Evolutionary conservation across 2,888 invertebrate species (phyloP).

Genomic region (Parnassius orleans): DNA sequence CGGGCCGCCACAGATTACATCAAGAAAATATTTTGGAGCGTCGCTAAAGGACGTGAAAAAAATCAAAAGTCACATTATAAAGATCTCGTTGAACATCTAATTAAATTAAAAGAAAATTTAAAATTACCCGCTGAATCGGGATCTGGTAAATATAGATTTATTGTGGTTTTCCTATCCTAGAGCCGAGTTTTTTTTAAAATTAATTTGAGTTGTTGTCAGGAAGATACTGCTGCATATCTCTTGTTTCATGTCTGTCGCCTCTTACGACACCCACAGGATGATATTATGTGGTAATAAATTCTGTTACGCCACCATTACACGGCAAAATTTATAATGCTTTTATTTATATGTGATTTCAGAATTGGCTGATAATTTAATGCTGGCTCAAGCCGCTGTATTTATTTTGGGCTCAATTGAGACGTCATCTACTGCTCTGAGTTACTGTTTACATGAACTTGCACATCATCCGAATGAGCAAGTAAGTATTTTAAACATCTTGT

Average conservation of each 20-base stretch:
- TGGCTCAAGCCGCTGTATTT: slow-evolving; percentile 64
- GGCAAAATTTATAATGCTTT: neutral
- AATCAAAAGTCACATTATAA: slow-evolving; percentile 40
- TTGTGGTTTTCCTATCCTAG: too few species aligned
- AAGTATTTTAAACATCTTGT: slow-evolving; percentile 6
- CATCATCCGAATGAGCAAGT: slow-evolving; percentile 60
- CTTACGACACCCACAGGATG: too few species aligned
- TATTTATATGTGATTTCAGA: slow-evolving; percentile 37
- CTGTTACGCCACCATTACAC: too few species aligned
- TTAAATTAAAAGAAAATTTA: slow-evolving; percentile 55
- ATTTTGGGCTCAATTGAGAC: slow-evolving; percentile 64
- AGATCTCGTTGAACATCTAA: slow-evolving; percentile 59
- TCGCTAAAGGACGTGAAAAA: slow-evolving; percentile 50
- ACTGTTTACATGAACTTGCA: slow-evolving; percentile 56
- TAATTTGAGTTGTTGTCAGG: too few species aligned
- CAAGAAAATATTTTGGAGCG: slow-evolving; percentile 52
- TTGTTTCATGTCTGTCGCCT: too few species aligned
- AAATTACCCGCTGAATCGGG: slow-evolving; percentile 51
- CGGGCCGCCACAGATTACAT: slow-evolving; percentile 52
- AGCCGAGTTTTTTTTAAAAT: too few species aligned
- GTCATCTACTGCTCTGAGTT: slow-evolving; percentile 54
- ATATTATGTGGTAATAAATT: too few species aligned
- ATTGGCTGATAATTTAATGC: slow-evolving; percentile 58
- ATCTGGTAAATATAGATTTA: slow-evolving; percentile 40
- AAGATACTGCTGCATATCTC: too few species aligned